phyloP scores from a whole-genome alignment of 2,797 vertebrate genomes.

The Phrynocephalus guinanensis region DNA sequence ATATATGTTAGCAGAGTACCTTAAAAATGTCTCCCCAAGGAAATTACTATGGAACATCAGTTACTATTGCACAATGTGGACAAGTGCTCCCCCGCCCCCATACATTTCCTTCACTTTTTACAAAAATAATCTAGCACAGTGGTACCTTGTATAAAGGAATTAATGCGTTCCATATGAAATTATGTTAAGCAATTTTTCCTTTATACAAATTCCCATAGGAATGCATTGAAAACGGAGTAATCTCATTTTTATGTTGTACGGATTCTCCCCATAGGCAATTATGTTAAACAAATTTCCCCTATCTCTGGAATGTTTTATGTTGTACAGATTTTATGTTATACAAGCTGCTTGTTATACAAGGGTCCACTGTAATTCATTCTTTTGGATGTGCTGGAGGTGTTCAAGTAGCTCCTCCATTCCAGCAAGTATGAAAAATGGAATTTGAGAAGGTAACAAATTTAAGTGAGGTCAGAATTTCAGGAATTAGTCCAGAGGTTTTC shows the following conservation, averaged over 20 bases:
- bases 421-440: constrained; percentile 1
- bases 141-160: no score
- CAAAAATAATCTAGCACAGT: no score
- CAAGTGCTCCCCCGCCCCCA: not conserved
- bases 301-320: no score
- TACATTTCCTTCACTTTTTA: not conserved
- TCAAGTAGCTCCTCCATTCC: constrained; percentile 4
- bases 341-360: no score
- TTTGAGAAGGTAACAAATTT: not conserved
- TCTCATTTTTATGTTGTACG: no score
- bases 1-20: constrained; percentile 18
- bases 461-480: not conserved
- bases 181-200: no score
- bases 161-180: no score
- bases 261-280: no score
- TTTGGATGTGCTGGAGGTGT: not conserved
- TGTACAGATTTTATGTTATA: no score
- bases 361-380: constrained; percentile 1
- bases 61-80: not conserved
- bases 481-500: not conserved
- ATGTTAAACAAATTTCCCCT: no score
- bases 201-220: no score
- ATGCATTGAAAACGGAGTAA: no score
- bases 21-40: constrained; percentile 29
- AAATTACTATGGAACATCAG: not conserved